Percentiles rank a stretch among this genome's conserved stretches.
These are phyloP conservation scores for Megaceryle torquata DNA, from an alignment of 2,113 vertebrate genomes.

Conservation along the genomic window DNA sequence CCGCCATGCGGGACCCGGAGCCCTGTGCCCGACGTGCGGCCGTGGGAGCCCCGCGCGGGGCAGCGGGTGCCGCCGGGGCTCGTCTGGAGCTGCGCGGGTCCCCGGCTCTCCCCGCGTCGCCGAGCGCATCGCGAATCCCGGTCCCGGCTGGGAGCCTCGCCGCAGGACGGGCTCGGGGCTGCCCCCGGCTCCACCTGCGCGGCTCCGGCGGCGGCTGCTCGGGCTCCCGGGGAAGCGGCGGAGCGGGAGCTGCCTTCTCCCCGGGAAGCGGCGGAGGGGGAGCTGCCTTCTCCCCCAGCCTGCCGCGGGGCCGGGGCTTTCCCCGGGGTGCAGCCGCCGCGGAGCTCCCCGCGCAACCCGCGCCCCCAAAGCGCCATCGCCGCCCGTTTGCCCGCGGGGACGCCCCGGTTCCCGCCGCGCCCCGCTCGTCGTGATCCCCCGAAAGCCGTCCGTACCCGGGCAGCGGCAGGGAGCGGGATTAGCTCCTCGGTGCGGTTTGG, in stretches of 20 bases:
- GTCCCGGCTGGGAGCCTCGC: too few species aligned
- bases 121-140: background rate
- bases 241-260: too few species aligned
- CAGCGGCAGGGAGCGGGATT: background rate
- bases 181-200: background rate
- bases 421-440: fast-evolving
- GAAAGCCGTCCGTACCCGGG: background rate
- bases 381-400: background rate
- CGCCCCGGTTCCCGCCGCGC: too few species aligned
- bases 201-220: background rate
- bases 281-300: too few species aligned
- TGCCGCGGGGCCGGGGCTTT: too few species aligned
- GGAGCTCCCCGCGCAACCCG: background rate
- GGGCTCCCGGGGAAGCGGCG: background rate
- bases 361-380: background rate
- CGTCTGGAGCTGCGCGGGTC: background rate
- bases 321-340: background rate
- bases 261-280: background rate
- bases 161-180: background rate
- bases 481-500: fast-evolving
- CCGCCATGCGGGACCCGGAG: background rate
- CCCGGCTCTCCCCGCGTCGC: background rate
- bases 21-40: background rate
- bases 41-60: background rate
- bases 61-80: background rate